Evolutionary conservation across 2,113 vertebrate genomes (phyloP).

Genomic region (Amazona vittata): DNA sequence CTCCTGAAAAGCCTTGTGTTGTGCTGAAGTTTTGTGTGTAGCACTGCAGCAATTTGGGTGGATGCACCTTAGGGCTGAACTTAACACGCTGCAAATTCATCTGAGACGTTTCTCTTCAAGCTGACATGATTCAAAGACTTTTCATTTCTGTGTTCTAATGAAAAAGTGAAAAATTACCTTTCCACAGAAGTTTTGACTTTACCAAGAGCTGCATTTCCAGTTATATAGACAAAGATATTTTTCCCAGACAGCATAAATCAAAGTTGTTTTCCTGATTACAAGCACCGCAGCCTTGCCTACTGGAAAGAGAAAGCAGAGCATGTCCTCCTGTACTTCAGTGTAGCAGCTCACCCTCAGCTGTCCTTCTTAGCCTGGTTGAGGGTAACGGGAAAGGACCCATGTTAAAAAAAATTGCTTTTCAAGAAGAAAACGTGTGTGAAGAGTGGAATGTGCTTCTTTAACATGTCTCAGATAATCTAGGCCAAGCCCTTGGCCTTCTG

Average conservation of each 20-base stretch:
- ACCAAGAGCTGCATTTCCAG: not conserved
- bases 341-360: not conserved
- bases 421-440: not conserved
- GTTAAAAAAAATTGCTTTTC: not conserved
- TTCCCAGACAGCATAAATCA: conserved; percentile 20
- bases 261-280: conserved; percentile 11
- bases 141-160: conserved; percentile 32
- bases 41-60: not conserved
- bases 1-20: not conserved
- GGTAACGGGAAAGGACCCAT: not conserved
- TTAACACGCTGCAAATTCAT: not conserved
- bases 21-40: not conserved
- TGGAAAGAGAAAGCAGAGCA: not conserved
- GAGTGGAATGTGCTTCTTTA: not conserved
- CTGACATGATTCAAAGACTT: conserved; percentile 5
- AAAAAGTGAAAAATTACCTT: conserved; percentile 52
- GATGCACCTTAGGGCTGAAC: not conserved
- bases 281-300: not conserved
- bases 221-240: conserved; percentile 6
- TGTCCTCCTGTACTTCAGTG: not conserved
- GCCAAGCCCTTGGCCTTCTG: not conserved
- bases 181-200: not conserved
- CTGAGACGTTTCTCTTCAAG: not conserved
- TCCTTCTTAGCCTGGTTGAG: not conserved
- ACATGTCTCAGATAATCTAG: not conserved